Evolutionary conservation across 2,113 vertebrate genomes (phyloP).

Genomic region (Vidua macroura): DNA sequence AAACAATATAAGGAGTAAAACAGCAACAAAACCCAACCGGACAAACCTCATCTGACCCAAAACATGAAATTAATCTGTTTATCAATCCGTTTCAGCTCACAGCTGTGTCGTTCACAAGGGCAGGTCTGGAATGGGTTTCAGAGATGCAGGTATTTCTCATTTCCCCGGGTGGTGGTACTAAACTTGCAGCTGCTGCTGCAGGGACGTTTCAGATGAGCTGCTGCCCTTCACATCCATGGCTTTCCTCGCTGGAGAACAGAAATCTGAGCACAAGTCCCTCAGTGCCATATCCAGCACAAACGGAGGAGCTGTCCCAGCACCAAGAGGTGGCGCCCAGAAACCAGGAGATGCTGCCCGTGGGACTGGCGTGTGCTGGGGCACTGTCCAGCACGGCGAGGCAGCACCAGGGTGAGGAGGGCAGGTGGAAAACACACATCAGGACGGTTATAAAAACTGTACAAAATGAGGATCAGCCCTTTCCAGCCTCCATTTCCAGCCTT

Average conservation of each 20-base stretch:
- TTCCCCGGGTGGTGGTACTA: neutral
- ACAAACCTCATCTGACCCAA: neutral
- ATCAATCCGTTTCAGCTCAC: neutral
- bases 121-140: neutral
- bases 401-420: rapidly evolving
- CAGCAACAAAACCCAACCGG: neutral
- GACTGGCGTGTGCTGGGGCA: neutral
- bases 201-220: neutral
- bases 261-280: neutral
- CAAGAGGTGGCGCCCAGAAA: conserved; percentile 28
- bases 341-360: neutral
- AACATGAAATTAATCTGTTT: neutral
- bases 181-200: neutral
- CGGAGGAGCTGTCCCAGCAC: neutral
- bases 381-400: rapidly evolving
- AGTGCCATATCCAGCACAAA: rapidly evolving
- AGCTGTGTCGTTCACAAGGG: rapidly evolving
- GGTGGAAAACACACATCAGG: neutral
- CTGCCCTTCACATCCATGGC: rapidly evolving
- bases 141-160: neutral
- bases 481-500: rapidly evolving
- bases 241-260: neutral
- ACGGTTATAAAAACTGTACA: rapidly evolving
- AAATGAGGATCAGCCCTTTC: neutral
- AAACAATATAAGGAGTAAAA: neutral